A percentile compares a stretch with the other conserved stretches of the same genome.
Conservation (phyloP, 2,888 invertebrate species). For the Lacanobia wlatinum region DNA sequence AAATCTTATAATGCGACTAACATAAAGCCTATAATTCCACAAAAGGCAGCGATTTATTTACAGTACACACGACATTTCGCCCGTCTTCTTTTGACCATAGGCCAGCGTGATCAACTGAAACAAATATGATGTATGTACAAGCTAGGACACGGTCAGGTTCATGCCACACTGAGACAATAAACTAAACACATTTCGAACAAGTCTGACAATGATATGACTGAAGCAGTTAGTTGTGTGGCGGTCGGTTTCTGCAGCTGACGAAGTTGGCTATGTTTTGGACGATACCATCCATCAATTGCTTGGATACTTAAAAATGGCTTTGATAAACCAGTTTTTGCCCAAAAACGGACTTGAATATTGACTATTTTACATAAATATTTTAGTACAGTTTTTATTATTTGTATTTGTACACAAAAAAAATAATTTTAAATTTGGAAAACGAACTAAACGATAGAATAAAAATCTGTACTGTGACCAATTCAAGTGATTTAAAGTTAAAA, state of each 20-base stretch:
- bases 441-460: no score
- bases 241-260: constrained; percentile 41
- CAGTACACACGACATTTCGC: neutral
- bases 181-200: constrained; percentile 59
- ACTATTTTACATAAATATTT: neutral
- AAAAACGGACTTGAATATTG: neutral
- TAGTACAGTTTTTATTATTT: no score
- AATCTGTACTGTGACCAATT: no score
- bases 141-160: constrained; percentile 39
- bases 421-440: no score
- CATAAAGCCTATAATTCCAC: neutral
- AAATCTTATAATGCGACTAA: neutral
- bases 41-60: neutral
- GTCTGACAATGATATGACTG: constrained; percentile 50
- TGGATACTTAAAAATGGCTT: neutral
- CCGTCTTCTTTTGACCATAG: neutral
- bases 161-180: constrained; percentile 60
- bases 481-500: no score
- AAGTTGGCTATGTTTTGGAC: neutral
- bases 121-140: constrained; percentile 16
- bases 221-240: constrained; percentile 58
- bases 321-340: neutral
- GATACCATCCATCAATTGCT: neutral
- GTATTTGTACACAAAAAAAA: no score
- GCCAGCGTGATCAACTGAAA: constrained; percentile 1